Conservation (phyloP, 2,888 invertebrate genomes). For the Spilarctia lutea region DNA sequence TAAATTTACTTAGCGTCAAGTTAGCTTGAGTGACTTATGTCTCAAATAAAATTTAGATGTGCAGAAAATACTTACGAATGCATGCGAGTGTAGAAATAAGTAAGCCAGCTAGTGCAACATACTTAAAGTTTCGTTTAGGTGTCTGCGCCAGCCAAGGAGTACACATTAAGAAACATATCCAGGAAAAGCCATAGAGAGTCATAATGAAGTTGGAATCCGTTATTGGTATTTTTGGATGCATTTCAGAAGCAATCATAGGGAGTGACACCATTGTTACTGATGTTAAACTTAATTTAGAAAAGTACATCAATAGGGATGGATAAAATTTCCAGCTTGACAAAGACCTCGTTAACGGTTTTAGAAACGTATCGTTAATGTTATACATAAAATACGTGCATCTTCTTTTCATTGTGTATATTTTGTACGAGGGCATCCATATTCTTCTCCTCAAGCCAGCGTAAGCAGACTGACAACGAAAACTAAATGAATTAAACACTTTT, state of each 20-base stretch:
- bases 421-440: constrained; percentile 79
- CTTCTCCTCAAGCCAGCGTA: constrained; percentile 73
- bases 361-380: constrained; percentile 77
- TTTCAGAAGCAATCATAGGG: constrained; percentile 73
- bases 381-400: constrained; percentile 72
- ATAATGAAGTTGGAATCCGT: constrained; percentile 77
- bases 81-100: constrained; percentile 70
- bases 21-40: neutral
- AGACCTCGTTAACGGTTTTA: constrained; percentile 79
- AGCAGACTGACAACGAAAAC: constrained; percentile 77
- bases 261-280: constrained; percentile 71
- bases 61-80: constrained; percentile 68
- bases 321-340: constrained; percentile 81
- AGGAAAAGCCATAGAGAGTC: constrained; percentile 79
- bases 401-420: constrained; percentile 73
- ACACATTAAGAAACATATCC: constrained; percentile 79
- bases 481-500: constrained; percentile 78
- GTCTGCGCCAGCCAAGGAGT: constrained; percentile 81
- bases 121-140: constrained; percentile 80
- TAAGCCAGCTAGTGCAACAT: constrained; percentile 71
- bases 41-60: neutral
- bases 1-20: neutral
- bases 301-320: constrained; percentile 75
- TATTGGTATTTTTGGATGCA: constrained; percentile 72
- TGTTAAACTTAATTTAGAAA: constrained; percentile 72